phyloP scores from a whole-genome alignment of 2,113 vertebrate species.

The Rhea pennata region DNA sequence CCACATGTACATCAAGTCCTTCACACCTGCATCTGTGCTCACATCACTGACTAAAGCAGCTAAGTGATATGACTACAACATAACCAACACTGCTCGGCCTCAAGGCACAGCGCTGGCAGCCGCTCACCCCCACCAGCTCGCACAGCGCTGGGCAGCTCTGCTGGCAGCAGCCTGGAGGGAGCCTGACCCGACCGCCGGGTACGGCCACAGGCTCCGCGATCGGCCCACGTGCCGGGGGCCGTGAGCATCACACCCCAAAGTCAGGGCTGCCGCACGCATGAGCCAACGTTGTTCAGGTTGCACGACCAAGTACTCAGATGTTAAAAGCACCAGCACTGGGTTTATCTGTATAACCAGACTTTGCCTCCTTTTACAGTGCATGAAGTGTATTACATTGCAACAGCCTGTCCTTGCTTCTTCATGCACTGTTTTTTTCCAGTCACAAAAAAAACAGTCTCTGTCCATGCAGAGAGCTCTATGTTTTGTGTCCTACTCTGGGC shows the following conservation, averaged over 20 bases:
- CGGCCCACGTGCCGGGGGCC: rapidly evolving
- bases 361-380: not conserved
- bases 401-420: not conserved
- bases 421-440: not conserved
- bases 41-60: not conserved
- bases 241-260: not conserved
- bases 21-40: not conserved
- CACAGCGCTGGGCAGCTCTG: not conserved
- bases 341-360: not conserved
- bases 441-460: not conserved
- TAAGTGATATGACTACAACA: not conserved
- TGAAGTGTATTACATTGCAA: no score
- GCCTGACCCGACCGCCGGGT: not conserved
- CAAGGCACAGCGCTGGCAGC: not conserved
- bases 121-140: not conserved
- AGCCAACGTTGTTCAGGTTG: not conserved
- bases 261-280: rapidly evolving
- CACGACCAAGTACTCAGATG: not conserved
- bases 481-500: not conserved
- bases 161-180: not conserved
- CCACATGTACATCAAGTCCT: not conserved
- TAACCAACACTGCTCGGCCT: not conserved
- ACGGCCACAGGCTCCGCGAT: not conserved
- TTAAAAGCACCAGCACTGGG: not conserved
- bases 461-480: not conserved